phyloP scores from a whole-genome alignment of 2,888 invertebrate genomes.

The Tetragonisca angustula region DNA sequence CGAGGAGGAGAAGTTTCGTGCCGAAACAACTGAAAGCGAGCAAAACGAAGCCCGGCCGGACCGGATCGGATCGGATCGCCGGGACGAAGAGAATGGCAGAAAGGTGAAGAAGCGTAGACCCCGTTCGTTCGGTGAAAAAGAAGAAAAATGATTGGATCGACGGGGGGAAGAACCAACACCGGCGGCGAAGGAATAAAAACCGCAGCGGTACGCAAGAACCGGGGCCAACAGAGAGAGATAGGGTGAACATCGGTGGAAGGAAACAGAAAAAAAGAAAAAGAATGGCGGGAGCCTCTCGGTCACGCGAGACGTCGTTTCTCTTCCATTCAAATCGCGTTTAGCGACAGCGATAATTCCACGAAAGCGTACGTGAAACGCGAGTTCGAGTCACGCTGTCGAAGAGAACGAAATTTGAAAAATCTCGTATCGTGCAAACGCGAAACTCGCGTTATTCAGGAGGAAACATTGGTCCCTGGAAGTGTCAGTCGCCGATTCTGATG shows the following conservation, averaged over 20 bases:
- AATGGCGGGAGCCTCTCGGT: conserved; percentile 24
- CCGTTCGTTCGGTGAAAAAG: conserved; percentile 26
- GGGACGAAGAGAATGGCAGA: conserved; percentile 15
- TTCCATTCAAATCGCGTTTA: conserved; percentile 5
- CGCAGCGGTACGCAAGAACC: conserved; percentile 2
- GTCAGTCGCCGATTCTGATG: too few species aligned
- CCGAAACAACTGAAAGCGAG: conserved; percentile 46
- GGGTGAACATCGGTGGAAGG: not conserved
- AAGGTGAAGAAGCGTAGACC: conserved; percentile 11
- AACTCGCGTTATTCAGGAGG: too few species aligned
- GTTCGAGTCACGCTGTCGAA: too few species aligned
- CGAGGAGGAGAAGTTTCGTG: conserved; percentile 18
- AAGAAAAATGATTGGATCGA: conserved; percentile 42
- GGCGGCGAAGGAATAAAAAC: conserved; percentile 12
- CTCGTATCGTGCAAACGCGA: too few species aligned
- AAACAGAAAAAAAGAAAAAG: not conserved
- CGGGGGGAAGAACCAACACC: conserved; percentile 13
- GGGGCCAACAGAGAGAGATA: not conserved
- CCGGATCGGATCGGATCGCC: not conserved
- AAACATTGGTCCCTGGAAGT: too few species aligned
- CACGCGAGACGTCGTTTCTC: conserved; percentile 29
- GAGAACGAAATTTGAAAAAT: too few species aligned
- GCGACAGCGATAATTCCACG: not conserved
- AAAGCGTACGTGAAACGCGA: not conserved
- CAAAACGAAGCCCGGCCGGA: conserved; percentile 9